Conservation (phyloP, 2,797 vertebrate species). For the Parauchenoglanis punctatus region DNA sequence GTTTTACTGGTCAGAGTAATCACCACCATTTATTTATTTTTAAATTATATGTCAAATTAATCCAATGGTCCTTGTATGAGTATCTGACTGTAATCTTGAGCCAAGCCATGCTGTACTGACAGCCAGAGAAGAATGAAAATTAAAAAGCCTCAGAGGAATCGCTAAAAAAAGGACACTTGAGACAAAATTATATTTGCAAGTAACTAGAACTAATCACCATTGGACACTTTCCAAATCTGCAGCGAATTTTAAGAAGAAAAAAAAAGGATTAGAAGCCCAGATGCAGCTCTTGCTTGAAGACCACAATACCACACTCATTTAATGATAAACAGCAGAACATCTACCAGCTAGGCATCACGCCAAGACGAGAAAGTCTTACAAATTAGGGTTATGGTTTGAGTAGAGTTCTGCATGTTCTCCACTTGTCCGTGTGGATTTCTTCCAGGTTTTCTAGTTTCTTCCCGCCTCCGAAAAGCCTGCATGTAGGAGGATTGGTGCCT, state of each 20-base stretch:
- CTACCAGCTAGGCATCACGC: background rate
- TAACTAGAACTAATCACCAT: background rate
- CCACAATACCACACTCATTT: background rate
- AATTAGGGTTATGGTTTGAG: background rate
- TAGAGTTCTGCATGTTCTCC: background rate
- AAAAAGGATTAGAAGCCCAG: slow-evolving; percentile 19
- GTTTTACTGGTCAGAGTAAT: background rate
- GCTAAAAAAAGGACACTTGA: background rate
- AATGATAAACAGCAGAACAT: slow-evolving; percentile 2
- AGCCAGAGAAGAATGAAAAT: too few relatives aligned
- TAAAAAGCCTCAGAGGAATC: background rate
- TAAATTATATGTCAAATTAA: background rate
- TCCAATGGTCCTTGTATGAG: background rate
- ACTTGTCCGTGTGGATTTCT: background rate
- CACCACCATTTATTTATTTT: background rate
- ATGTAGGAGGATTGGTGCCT: background rate
- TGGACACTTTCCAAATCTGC: background rate
- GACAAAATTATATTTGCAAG: background rate
- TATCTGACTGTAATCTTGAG: background rate
- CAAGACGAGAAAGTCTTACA: background rate
- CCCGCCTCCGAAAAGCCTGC: background rate
- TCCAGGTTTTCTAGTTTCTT: background rate
- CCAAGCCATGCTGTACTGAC: background rate
- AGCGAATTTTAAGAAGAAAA: background rate
- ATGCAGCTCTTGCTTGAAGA: slow-evolving; percentile 4